Conservation (phyloP, 2,113 vertebrate species). For the Albula glossodonta region DNA sequence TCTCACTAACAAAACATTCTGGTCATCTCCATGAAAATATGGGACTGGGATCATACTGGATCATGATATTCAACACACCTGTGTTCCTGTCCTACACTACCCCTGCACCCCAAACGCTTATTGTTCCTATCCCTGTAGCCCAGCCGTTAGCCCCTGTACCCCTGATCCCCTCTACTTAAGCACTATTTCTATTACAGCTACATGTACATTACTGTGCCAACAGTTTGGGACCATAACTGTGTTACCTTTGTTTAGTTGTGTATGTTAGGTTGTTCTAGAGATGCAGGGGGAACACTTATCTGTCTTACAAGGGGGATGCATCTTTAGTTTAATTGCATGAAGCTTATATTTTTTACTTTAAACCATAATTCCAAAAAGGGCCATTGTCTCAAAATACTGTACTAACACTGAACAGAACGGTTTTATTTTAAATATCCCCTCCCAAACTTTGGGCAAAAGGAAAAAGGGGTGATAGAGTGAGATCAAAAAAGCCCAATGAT, state of each 20-base stretch:
- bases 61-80: not conserved
- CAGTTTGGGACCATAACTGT: slow-evolving; percentile 30
- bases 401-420: slow-evolving; percentile 34
- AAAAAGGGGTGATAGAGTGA: not conserved
- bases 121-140: not conserved
- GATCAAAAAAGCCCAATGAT: slow-evolving; percentile 15
- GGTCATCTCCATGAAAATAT: not conserved
- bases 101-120: not conserved
- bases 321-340: slow-evolving; percentile 14
- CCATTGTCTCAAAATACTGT: slow-evolving; percentile 21
- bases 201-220: slow-evolving; percentile 35
- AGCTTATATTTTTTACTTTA: slow-evolving; percentile 17
- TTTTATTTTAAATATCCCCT: slow-evolving; percentile 19
- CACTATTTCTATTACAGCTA: slow-evolving; percentile 25
- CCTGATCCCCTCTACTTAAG: slow-evolving; percentile 17
- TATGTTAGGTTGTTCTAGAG: slow-evolving; percentile 30
- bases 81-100: not conserved
- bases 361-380: slow-evolving; percentile 11
- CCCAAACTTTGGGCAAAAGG: slow-evolving; percentile 9
- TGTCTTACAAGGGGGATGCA: slow-evolving; percentile 24
- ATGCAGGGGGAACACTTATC: slow-evolving; percentile 15
- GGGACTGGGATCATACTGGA: slow-evolving; percentile 10
- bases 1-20: not conserved
- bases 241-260: slow-evolving; percentile 35
- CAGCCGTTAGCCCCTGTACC: not conserved